phyloP scores from a whole-genome alignment of 2,113 vertebrate genomes.

The Seriola dumerili region DNA sequence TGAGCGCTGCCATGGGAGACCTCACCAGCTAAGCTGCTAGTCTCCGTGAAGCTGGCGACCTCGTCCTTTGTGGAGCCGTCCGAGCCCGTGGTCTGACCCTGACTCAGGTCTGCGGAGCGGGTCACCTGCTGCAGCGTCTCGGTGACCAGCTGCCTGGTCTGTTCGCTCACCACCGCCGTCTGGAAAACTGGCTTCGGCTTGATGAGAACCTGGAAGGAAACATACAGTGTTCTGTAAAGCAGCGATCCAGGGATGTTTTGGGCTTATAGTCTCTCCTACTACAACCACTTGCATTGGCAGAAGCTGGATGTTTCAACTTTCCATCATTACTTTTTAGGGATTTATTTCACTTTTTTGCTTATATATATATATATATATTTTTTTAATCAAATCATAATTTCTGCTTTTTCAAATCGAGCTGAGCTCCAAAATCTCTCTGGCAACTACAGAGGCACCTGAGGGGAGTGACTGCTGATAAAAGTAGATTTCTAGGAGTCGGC shows the following conservation, averaged over 20 bases:
- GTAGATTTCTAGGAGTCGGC: not conserved
- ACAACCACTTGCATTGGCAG: no score
- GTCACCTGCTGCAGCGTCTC: constrained; percentile 96
- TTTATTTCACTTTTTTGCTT: no score
- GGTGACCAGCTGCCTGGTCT: constrained; percentile 95
- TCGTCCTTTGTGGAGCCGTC: constrained; percentile 90
- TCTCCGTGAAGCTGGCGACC: constrained; percentile 82
- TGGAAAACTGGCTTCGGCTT: constrained; percentile 99
- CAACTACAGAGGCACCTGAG: no score
- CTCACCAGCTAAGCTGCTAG: constrained; percentile 87
- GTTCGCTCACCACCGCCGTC: constrained; percentile 95
- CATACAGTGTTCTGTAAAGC: not conserved
- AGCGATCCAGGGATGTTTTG: no score
- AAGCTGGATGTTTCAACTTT: no score
- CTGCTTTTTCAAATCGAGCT: no score
- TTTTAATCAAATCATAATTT: no score
- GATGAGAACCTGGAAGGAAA: constrained; percentile 91
- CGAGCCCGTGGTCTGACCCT: constrained; percentile 80
- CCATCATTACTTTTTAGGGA: no score
- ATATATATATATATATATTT: no score
- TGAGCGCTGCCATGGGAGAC: constrained; percentile 88
- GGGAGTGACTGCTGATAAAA: no score
- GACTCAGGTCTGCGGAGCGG: constrained; percentile 86
- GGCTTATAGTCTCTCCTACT: no score
- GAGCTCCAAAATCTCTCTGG: no score